Percentiles rank a stretch among this genome's conserved stretches.
phyloP scores from a whole-genome alignment of 1,140 invertebrate species.

The Chrysoperla carnea region DNA sequence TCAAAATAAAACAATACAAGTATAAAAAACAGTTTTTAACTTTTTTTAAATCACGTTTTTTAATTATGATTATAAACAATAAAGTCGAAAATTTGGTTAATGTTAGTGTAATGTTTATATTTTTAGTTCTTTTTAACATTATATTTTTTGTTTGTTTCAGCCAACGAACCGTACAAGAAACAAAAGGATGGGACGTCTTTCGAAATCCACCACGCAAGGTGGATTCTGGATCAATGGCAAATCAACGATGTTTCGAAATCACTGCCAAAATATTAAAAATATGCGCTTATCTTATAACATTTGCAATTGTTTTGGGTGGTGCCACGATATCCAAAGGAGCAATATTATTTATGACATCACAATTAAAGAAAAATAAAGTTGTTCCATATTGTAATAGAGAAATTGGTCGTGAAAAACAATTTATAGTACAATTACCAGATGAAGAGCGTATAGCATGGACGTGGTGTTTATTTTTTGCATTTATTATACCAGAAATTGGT shows the following conservation, averaged over 20 bases:
- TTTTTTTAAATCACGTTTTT: no score
- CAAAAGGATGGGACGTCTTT: constrained; percentile 93
- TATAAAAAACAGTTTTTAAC: no score
- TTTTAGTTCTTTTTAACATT: no score
- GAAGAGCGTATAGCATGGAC: constrained; percentile 80
- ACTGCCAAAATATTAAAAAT: constrained; percentile 76
- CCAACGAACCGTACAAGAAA: constrained; percentile 66
- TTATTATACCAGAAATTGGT: constrained; percentile 72
- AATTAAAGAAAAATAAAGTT: constrained; percentile 53
- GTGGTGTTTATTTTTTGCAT: constrained; percentile 80
- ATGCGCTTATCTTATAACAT: constrained; percentile 67
- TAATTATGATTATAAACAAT: no score
- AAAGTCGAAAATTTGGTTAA: no score
- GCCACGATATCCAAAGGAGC: constrained; percentile 75
- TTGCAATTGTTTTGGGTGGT: constrained; percentile 61
- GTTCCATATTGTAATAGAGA: constrained; percentile 67
- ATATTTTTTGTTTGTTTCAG: no score
- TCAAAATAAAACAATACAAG: no score
- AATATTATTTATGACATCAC: constrained; percentile 81
- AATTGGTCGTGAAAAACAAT: constrained; percentile 67
- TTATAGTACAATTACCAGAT: constrained; percentile 55
- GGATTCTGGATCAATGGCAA: constrained; percentile 76
- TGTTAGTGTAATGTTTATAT: no score
- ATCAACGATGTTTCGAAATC: constrained; percentile 67
- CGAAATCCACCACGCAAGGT: constrained; percentile 71